A percentile compares a stretch with the other conserved stretches of the same genome.
phyloP scores from a whole-genome alignment of 2,113 vertebrate genomes.

The Ochotona curzoniae region DNA sequence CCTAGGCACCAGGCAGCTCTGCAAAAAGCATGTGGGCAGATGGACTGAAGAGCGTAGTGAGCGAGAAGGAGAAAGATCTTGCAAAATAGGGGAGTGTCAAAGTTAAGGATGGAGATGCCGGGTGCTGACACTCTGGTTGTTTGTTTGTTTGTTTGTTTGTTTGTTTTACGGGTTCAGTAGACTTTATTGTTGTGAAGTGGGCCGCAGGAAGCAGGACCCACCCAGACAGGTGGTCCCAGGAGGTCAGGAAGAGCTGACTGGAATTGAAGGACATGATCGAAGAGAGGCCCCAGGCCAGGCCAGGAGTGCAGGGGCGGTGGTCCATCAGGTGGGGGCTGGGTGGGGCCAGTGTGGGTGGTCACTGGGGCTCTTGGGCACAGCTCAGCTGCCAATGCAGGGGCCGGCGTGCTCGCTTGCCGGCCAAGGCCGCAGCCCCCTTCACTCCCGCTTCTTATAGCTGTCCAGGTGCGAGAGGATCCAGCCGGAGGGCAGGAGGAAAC shows the following conservation, averaged over 20 bases:
- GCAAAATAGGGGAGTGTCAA: neutral
- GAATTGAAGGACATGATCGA: conserved; percentile 30
- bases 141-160: too few species aligned
- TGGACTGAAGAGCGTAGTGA: neutral
- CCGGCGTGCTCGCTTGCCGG: neutral
- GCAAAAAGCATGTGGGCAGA: neutral
- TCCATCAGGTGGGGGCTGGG: too few species aligned
- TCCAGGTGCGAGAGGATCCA: conserved; percentile 81
- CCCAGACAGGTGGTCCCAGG: conserved; percentile 63
- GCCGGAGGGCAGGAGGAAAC: conserved; percentile 69
- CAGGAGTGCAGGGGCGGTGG: conserved; percentile 35
- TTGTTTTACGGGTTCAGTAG: neutral
- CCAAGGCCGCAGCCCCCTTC: conserved; percentile 5
- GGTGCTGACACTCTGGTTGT: neutral
- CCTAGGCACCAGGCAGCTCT: neutral
- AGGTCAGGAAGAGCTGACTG: conserved; percentile 38
- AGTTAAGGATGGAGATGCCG: neutral
- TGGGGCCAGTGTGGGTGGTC: too few species aligned
- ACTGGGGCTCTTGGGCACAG: too few species aligned
- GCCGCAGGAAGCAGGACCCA: neutral
- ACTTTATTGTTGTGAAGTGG: conserved; percentile 75
- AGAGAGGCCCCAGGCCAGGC: neutral
- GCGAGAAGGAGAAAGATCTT: neutral
- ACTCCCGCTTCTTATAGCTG: conserved; percentile 79
- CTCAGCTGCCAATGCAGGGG: conserved; percentile 35